Evolutionary conservation across 2,888 invertebrate species (phyloP).

Genomic region (Branchipolynoe longqiensis): DNA sequence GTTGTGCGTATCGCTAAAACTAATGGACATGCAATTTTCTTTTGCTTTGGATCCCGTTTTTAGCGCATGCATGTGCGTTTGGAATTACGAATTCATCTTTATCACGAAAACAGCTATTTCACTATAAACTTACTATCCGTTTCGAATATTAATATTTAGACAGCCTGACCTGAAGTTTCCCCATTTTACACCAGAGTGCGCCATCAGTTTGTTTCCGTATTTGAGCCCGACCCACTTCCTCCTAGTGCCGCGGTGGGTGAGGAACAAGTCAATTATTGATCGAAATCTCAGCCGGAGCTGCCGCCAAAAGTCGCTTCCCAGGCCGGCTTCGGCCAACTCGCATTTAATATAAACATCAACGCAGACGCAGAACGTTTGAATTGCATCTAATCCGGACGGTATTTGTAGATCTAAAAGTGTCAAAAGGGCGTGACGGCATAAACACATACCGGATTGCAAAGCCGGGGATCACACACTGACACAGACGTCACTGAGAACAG

Average conservation of each 20-base stretch:
- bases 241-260: slow-evolving; percentile 20
- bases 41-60: no score
- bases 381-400: neutral
- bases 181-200: neutral
- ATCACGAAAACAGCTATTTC: neutral
- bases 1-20: no score
- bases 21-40: no score
- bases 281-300: neutral
- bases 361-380: neutral
- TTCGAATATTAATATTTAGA: neutral
- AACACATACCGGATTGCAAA: no score
- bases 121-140: neutral
- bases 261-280: slow-evolving; percentile 6
- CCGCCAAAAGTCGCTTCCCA: slow-evolving; percentile 33
- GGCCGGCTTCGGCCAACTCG: slow-evolving; percentile 3
- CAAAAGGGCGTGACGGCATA: neutral
- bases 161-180: neutral
- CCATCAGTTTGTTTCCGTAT: slow-evolving; percentile 17
- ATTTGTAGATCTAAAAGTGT: neutral
- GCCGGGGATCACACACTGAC: no score
- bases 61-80: no score
- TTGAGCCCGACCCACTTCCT: slow-evolving; percentile 31
- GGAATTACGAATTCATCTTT: no score
- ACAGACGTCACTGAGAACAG: no score
- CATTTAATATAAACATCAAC: neutral